These are phyloP conservation scores for Antigone vipio DNA, from an alignment of 2,113 vertebrate genomes.

Conservation along the genomic window DNA sequence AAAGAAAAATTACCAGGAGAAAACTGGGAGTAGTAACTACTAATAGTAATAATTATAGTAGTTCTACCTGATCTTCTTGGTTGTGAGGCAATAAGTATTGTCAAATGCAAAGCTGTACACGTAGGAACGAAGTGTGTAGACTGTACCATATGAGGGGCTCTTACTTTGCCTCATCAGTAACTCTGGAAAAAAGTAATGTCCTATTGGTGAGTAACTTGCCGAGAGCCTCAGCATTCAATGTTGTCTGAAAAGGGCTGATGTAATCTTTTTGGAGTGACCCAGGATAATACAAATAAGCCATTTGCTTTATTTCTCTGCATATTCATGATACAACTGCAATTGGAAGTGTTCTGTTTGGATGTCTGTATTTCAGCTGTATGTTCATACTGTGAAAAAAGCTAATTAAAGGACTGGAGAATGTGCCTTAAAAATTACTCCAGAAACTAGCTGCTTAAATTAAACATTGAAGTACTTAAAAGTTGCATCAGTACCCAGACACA, in stretches of 20 bases:
- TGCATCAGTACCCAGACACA: background rate
- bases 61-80: background rate
- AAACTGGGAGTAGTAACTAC: background rate
- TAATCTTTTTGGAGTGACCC: background rate
- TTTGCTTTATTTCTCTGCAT: background rate
- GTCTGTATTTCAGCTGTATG: background rate
- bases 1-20: background rate
- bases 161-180: background rate
- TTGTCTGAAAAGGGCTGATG: background rate
- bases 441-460: background rate
- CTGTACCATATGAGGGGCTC: rapidly evolving
- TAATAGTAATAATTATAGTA: background rate
- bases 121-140: background rate
- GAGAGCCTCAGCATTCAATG: background rate
- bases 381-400: background rate
- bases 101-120: background rate
- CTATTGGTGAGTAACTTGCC: background rate
- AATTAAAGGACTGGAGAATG: background rate
- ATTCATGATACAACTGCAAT: background rate
- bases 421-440: background rate
- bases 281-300: background rate
- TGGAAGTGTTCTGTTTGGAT: background rate
- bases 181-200: background rate
- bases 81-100: background rate
- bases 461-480: background rate